phyloP scores from a whole-genome alignment of 2,888 invertebrate genomes.

The Ormyrus pomaceus region DNA sequence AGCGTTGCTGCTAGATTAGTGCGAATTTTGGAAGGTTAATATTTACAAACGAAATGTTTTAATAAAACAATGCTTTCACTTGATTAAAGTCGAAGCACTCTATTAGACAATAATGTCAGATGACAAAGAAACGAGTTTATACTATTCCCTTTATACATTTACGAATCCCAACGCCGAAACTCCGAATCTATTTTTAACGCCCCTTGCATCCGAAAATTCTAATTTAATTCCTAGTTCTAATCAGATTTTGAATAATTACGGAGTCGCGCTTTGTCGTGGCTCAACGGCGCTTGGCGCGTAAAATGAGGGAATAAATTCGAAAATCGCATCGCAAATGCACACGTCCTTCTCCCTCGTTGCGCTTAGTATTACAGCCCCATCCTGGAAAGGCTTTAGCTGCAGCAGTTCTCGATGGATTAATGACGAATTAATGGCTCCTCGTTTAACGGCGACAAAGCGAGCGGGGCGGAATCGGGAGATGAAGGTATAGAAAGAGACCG shows the following conservation, averaged over 20 bases:
- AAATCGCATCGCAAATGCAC: background rate
- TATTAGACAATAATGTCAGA: no score
- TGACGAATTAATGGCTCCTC: slow-evolving; percentile 49
- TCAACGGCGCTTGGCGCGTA: background rate
- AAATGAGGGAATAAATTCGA: slow-evolving; percentile 10
- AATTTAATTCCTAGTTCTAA: background rate
- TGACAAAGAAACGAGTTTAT: no score
- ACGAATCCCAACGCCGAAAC: no score
- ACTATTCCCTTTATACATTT: no score
- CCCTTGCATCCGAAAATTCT: no score
- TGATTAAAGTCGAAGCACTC: no score
- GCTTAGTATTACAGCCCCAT: background rate
- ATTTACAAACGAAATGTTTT: no score
- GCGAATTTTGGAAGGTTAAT: no score
- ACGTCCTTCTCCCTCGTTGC: background rate
- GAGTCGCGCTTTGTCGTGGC: background rate
- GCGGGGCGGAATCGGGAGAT: slow-evolving; percentile 8
- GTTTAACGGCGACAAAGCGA: slow-evolving; percentile 14
- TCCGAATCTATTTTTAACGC: no score
- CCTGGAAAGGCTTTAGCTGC: background rate
- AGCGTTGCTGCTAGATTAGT: background rate
- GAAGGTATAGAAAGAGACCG: background rate
- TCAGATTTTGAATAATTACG: slow-evolving; percentile 11
- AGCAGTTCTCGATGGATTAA: slow-evolving; percentile 40
- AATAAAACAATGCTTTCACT: no score